Base-by-base conservation (phyloP, 2,888 invertebrate genomes). In the Eurytoma californica region DNA sequence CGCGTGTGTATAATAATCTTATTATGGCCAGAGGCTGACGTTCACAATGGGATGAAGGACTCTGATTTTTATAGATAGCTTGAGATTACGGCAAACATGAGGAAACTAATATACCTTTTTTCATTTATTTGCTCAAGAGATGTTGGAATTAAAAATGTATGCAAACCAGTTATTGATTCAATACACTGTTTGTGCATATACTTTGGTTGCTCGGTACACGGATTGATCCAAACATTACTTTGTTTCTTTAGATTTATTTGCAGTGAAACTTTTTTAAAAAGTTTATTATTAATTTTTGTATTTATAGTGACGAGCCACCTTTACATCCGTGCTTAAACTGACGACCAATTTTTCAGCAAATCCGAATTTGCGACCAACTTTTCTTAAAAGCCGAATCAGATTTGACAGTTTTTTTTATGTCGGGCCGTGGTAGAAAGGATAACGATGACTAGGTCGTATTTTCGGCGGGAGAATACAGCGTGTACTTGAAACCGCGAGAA, bases 391-490 rank as follows among this genome's bases (percentile, higher is more conserved):
- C 60, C 39, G 39, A 39, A 39, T 39, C 5, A 39, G 7, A 39
- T 7, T 39, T 39, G 63, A 63, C 53, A 63, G 13, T 24, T 74
- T 66, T 61, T 75, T 49, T 58, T 51, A 39, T 51, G 7, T 28
- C 49, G 3, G 47, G 12, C 53, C 55, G 57, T 30, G 2, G 16
- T 61, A 39, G 67, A 72, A 72, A 53, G 58, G 57, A 28, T 72
- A 67, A 77, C 66, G 67, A 77, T 77, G 77, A 77, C 77, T 77
- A 72, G 28, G 67, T 60, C 51, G 72, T 72, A 77, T 77, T 77
- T 77, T 77, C 39, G 77, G 49, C 30, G 68, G 57, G 69, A 69
- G 39, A 30, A 12, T 28, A 58, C 13, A 53, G 51, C 60, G 51
- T 61, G 39, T 28, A 16, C 2, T 30, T 47, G 61, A 73, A 74